Conservation (phyloP, 2,113 vertebrate genomes). For the Galemys pyrenaicus region DNA sequence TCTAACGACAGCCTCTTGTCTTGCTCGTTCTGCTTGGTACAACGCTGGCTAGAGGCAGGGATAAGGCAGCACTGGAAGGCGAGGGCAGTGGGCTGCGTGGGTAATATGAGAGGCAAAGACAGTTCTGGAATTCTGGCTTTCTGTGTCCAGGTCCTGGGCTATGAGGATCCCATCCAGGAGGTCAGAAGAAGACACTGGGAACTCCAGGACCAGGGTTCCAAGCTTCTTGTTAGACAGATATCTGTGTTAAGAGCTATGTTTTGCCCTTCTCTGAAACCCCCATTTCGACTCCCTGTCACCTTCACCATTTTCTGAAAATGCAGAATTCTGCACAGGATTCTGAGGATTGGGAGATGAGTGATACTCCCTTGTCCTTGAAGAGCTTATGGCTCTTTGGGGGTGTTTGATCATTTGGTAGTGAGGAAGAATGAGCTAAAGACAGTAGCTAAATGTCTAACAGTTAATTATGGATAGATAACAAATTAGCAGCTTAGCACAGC, state of each 20-base stretch:
- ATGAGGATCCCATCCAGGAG: not conserved
- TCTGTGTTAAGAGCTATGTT: fast-evolving
- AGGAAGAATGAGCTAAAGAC: not conserved
- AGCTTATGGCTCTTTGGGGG: not conserved
- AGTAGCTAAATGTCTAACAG: too few relatives aligned
- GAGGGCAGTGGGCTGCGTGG: not conserved
- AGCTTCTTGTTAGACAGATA: fast-evolving
- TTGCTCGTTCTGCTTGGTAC: not conserved
- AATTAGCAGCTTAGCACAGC: not conserved
- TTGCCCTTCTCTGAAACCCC: too few relatives aligned
- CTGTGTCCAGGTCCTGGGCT: too few relatives aligned
- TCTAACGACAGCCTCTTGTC: not conserved
- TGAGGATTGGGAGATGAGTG: not conserved
- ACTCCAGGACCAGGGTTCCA: too few relatives aligned
- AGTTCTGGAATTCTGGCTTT: not conserved
- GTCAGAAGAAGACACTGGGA: too few relatives aligned
- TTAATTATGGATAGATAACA: not conserved
- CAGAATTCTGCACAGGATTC: not conserved
- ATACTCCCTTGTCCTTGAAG: not conserved
- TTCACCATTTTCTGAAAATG: not conserved
- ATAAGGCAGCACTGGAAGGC: too few relatives aligned
- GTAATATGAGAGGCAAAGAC: not conserved
- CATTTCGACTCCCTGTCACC: too few relatives aligned
- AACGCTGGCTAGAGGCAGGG: not conserved
- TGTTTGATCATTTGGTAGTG: not conserved